Percentiles rank a stretch among this genome's conserved stretches.
phyloP scores from a whole-genome alignment of 2,113 vertebrate species.

The Spermophilus dauricus region DNA sequence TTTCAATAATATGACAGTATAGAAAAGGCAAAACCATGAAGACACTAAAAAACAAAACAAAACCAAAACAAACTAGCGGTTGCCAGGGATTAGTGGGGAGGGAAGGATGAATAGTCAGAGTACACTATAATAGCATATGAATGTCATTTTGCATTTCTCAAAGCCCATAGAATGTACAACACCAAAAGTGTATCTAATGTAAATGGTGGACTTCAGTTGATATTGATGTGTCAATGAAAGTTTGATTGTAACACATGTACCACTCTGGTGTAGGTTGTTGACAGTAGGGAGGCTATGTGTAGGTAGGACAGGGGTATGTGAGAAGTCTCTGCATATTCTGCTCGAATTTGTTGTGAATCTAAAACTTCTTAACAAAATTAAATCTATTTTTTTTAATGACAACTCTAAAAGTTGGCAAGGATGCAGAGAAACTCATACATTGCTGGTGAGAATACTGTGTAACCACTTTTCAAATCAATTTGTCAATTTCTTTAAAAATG shows the following conservation, averaged over 20 bases:
- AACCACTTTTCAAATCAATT: background rate
- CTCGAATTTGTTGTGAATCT: background rate
- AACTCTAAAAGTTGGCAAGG: background rate
- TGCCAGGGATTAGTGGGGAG: background rate
- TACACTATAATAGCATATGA: too few species aligned
- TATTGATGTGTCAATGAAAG: background rate
- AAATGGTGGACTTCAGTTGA: background rate
- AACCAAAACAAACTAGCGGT: background rate
- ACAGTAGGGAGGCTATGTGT: background rate
- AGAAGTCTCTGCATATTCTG: background rate
- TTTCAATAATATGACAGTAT: background rate
- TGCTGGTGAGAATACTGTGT: background rate
- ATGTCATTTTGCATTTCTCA: background rate
- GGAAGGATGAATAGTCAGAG: background rate
- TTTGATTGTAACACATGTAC: background rate
- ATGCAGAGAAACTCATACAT: background rate
- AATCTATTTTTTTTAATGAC: background rate
- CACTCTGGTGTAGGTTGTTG: background rate
- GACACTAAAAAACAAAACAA: background rate
- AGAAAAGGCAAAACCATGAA: background rate
- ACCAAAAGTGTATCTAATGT: background rate
- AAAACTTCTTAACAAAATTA: conserved; percentile 21
- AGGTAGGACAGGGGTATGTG: too few species aligned
- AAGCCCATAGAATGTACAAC: background rate
- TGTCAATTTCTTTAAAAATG: background rate